Evolutionary conservation across 2,797 vertebrate genomes (phyloP).

Genomic region (Protonibea diacanthus): DNA sequence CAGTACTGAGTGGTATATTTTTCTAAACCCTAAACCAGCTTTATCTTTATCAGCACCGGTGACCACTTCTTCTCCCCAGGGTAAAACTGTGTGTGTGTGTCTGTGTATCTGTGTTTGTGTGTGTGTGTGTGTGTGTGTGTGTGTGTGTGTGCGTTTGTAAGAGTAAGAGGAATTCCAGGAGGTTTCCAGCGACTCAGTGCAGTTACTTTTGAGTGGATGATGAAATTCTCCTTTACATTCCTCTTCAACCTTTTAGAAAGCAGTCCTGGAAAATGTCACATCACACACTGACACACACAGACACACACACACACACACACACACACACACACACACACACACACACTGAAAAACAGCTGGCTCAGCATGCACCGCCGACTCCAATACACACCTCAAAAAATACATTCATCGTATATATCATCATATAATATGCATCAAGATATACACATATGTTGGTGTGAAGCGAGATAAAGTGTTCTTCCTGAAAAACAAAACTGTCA

Average conservation of each 20-base stretch:
- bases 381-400: neutral
- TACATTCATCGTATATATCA: neutral
- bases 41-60: conserved; percentile 32
- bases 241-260: conserved; percentile 61
- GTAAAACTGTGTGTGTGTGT: neutral
- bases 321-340: conserved; percentile 17
- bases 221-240: conserved; percentile 74
- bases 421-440: neutral
- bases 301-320: conserved; percentile 23
- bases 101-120: neutral
- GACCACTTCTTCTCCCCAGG: conserved; percentile 21
- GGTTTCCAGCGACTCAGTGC: conserved; percentile 31
- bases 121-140: conserved; percentile 7
- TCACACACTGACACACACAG: conserved; percentile 42
- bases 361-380: conserved; percentile 1
- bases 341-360: neutral
- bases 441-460: neutral
- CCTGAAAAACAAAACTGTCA: neutral
- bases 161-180: conserved; percentile 46
- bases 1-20: neutral
- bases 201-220: conserved; percentile 74
- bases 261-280: conserved; percentile 73
- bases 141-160: neutral
- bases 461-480: neutral
- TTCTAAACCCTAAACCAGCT: conserved; percentile 5